These are phyloP conservation scores for Eupeodes corollae DNA, from an alignment of 1,140 invertebrate species.

Conservation along the genomic window DNA sequence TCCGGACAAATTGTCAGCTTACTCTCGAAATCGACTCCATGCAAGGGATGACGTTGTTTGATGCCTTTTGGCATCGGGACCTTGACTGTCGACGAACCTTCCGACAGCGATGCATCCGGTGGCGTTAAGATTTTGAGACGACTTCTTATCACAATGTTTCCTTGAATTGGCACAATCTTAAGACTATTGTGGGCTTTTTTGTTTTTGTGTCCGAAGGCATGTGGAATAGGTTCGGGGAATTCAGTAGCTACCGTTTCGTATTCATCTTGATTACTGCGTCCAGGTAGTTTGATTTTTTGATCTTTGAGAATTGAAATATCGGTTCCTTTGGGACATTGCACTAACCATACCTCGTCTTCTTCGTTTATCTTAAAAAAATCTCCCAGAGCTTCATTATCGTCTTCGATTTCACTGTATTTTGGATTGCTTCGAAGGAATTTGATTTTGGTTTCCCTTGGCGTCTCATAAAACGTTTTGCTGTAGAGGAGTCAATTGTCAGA, in stretches of 20 bases:
- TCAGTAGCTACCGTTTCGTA: conserved; percentile 7
- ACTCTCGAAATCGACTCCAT: conserved; percentile 7
- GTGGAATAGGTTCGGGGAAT: background rate
- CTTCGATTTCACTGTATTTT: too few species aligned
- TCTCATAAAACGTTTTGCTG: too few species aligned
- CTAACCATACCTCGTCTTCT: conserved; percentile 10
- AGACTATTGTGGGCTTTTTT: conserved; percentile 6
- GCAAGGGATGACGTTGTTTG: conserved; percentile 8
- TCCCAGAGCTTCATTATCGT: background rate
- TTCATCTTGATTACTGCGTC: conserved; percentile 4
- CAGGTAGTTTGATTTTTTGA: conserved; percentile 10
- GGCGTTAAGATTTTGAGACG: conserved; percentile 4
- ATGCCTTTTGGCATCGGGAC: conserved; percentile 7
- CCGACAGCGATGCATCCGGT: background rate
- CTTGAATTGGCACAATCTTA: conserved; percentile 4
- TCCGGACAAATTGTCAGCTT: background rate
- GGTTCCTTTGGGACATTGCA: conserved; percentile 11
- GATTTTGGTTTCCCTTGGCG: too few species aligned
- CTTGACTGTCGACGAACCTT: background rate
- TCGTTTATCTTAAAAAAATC: conserved; percentile 5
- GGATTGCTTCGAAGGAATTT: too few species aligned
- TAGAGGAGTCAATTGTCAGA: too few species aligned
- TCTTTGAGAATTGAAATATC: conserved; percentile 3
- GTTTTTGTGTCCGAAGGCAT: conserved; percentile 8
- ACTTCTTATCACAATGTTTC: conserved; percentile 7